Base-by-base conservation (phyloP, 2,797 vertebrate genomes). In the Sternarchorhynchus goeldii region DNA sequence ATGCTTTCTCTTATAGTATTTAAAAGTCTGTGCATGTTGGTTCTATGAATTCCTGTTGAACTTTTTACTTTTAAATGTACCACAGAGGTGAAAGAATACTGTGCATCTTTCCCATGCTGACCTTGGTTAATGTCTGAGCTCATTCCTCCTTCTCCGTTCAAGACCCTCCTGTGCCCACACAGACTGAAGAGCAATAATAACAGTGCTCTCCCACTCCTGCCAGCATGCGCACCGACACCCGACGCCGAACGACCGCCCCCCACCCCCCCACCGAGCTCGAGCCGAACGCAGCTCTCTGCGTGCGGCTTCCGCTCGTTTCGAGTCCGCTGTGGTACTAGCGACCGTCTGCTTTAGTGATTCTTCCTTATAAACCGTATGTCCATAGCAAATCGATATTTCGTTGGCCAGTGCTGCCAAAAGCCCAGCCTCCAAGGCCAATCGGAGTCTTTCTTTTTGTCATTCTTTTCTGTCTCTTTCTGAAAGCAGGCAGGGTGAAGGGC, bases 361-460 rank as follows among this genome's bases (percentile, higher is more conserved):
- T 7, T 50, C 45, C 45, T 50, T 12, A 50, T 14, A 3, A 50
- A 50, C 10, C 45, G 45, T 50, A 12, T 2, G 45, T 50, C 45
- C 45, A 14, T 50, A 50, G 18, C n/a, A 60, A 72, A 81, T 76
- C 70, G 62, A 73, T 73, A 77, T 72, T 81, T 73, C 53, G 67
- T 60, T 60, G 74, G 75, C 36, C 12, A 29, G 20, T 71, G 45
- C 34, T 62, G 31, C 17, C 32, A 53, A 73, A 71, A 17, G 63
- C 62, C 18, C 66, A 7, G 29, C 6, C 17, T 70, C 60, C 32
- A 12, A 29, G 57, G 55, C 32, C n/a, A 50, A 50, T 63, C 29
- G 10, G n/a, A 59, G 55, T 73, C 65, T 53, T 66, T 50, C 41
- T 41, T 41, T 8, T 77, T 65, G 10, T 34, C n/a, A 7, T 29